Evolutionary conservation across 2,797 vertebrate genomes (phyloP).

Genomic region (Centroberyx gerrardi): DNA sequence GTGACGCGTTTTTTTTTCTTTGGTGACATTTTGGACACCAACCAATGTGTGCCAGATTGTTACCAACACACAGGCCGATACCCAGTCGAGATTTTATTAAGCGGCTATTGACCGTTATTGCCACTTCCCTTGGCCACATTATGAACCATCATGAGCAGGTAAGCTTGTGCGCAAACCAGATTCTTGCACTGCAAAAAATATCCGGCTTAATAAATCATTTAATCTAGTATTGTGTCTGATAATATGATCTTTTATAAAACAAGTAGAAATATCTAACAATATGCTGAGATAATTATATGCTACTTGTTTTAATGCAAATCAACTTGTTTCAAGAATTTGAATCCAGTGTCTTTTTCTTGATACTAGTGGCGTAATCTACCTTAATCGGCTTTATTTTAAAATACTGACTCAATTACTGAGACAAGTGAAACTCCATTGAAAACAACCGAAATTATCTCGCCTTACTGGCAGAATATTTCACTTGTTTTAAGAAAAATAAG

Average conservation of each 20-base stretch:
- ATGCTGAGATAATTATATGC: not conserved
- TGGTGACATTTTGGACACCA: not conserved
- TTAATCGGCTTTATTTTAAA: not conserved
- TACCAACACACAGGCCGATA: not conserved
- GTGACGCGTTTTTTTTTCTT: not conserved
- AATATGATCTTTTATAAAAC: not conserved
- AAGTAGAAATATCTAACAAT: not conserved
- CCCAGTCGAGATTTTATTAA: conserved; percentile 1
- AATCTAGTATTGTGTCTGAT: not conserved
- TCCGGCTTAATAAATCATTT: too few species aligned
- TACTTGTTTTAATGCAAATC: too few species aligned
- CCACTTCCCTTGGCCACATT: conserved; percentile 12
- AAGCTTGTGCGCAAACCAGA: not conserved
- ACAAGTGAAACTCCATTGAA: not conserved
- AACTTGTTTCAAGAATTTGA: too few species aligned
- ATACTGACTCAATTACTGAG: not conserved
- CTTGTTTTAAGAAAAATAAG: too few species aligned
- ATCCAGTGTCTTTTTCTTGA: too few species aligned
- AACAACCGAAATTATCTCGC: not conserved
- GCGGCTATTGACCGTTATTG: not conserved
- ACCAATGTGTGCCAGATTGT: not conserved
- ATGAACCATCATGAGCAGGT: conserved; percentile 45
- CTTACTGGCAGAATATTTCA: not conserved
- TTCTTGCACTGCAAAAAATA: not conserved
- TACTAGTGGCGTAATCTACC: too few species aligned